Conservation (phyloP, 1,140 invertebrate genomes). For the Polyergus mexicanus region DNA sequence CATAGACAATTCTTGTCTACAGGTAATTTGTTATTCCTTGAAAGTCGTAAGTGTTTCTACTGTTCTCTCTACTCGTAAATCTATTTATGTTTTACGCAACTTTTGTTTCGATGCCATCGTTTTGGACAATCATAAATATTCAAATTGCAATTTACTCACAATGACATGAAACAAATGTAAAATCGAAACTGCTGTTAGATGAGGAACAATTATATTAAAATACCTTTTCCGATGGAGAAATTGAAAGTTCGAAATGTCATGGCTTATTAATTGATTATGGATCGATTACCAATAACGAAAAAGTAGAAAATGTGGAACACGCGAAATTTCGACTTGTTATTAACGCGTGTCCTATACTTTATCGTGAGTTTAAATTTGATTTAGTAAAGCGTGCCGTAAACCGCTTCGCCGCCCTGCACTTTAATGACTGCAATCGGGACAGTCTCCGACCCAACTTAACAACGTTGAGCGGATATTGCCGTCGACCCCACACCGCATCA, state of each 20-base stretch:
- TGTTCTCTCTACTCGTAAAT: neutral
- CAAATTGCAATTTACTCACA: neutral
- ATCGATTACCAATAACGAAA: conserved; percentile 30
- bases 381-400: conserved; percentile 53
- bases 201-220: neutral
- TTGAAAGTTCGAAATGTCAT: neutral
- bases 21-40: conserved; percentile 8
- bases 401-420: conserved; percentile 40
- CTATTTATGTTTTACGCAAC: neutral
- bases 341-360: conserved; percentile 40
- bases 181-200: neutral
- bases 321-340: conserved; percentile 28
- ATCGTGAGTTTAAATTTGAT: conserved; percentile 54
- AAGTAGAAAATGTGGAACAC: neutral
- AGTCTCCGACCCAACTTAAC: conserved; percentile 54
- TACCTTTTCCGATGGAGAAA: neutral
- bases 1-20: conserved; percentile 20
- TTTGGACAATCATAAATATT: neutral
- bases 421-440: conserved; percentile 59
- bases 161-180: neutral
- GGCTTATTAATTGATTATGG: conserved; percentile 19
- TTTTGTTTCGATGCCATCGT: neutral
- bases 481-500: conserved; percentile 42
- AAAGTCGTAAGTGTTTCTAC: neutral
- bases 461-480: conserved; percentile 62